Conservation (phyloP, 2,797 vertebrate genomes). For the Cryptoprocta ferox region DNA sequence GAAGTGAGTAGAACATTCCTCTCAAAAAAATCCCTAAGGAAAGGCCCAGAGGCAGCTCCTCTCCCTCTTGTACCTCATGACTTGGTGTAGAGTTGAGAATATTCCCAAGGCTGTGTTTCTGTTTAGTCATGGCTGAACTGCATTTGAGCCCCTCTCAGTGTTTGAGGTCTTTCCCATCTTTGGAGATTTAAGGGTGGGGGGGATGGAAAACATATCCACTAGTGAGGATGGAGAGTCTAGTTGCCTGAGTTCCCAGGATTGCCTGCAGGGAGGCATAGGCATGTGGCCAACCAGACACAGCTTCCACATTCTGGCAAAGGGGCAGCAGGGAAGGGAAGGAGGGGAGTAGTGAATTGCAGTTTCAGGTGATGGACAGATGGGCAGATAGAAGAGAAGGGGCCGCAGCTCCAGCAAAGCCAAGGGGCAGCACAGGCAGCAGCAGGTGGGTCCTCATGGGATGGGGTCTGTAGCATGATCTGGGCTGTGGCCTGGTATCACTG, state of each 20-base stretch:
- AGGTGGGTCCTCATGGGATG: not conserved
- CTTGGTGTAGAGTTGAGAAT: not conserved
- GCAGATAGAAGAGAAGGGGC: not conserved
- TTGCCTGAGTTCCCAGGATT: not conserved
- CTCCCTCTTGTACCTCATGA: not conserved
- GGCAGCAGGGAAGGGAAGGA: not conserved
- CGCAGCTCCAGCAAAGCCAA: not conserved
- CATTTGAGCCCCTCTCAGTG: not conserved
- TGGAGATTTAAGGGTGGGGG: not conserved
- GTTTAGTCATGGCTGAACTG: not conserved
- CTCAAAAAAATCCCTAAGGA: not conserved
- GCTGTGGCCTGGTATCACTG: not conserved
- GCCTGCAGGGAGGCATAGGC: not conserved
- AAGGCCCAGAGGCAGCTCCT: not conserved
- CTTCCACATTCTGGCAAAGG: not conserved
- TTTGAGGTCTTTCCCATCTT: not conserved
- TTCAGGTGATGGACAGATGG: too few species aligned
- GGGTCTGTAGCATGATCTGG: not conserved
- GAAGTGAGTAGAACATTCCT: not conserved
- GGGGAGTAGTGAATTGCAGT: too few species aligned
- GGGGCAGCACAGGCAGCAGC: not conserved
- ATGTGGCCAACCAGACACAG: not conserved
- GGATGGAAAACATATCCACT: not conserved
- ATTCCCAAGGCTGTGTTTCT: not conserved
- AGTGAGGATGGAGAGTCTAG: not conserved